Evolutionary conservation across 2,888 invertebrate genomes (phyloP), one percentile per base, ranked within the genome.

Genomic region (Hyalella azteca): DNA sequence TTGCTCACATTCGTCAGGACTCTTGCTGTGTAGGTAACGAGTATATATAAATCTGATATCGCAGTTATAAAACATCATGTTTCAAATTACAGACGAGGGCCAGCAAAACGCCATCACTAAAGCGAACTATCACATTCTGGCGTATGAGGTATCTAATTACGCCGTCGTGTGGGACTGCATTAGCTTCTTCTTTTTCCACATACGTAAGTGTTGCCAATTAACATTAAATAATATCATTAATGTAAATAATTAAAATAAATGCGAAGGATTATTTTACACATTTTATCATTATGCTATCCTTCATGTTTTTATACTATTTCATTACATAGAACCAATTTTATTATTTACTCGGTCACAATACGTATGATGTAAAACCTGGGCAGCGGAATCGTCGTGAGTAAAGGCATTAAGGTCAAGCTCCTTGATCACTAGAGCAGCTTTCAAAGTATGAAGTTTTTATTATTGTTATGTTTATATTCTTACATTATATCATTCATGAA

Each of bases 161-260:
- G 78, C 85, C 29, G 80, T 86, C 49, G 85, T 85, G 13, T 86
- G 85, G 85, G 80, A 84, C 13, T 86, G 86, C 54, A 60, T 48
- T 22, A 79, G 82, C 39, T 41, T 78, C 22, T 77, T 66, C 19
- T 40, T 77, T 15, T 22, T 49, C 48, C 73, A 81, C 48, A 36
- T 66, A 39, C 79, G 80, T 80, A 29, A 80, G 80, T 76, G n/a
- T n/a, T n/a, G n/a, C n/a, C 11, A 36, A 1, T n/a, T 15, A 7
- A 39, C 0, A 73, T 36, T 3, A 5, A n/a, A 11, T 2, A 39
- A 4, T 5, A 32, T 4, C 26, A 15, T 22, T 15, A 4, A 60
- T 22, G 3, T 60, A 26, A 22, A n/a, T 13, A n/a, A 13, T n/a
- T 59, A 59, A 22, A 15, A 60, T 4, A 32, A 5, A 60, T 11